Evolutionary conservation across 2,113 vertebrate species (phyloP), one percentile per base, ranked within the genome.

Genomic region (Pollachius pollachius): DNA sequence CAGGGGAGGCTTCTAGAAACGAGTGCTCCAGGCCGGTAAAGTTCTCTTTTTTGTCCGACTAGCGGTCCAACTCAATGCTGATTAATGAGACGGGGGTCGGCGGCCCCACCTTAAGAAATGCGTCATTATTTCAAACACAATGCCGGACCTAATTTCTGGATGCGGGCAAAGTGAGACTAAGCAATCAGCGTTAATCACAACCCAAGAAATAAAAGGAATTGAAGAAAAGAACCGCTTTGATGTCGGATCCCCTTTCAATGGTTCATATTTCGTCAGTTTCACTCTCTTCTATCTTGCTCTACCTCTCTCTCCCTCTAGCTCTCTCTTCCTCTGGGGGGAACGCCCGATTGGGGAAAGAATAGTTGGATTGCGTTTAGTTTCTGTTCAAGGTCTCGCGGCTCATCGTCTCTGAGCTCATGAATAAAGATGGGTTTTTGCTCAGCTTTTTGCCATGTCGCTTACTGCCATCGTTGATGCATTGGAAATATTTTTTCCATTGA

Each of bases 111-210:
- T 58, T 67, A 68, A 84, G 81, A 79, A 84, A 72, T 72, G 54
- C 17, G 61, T 77, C 73, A 85, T 90, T 84, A 86, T 85, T 70
- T 77, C 41, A 34, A n/a, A 75, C 68, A 62, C 71, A 70, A 79
- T 30, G 68, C 72, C 70, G 52, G 34, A 67, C 73, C 71, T 77
- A 71, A 71, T 81, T 72, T 84, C 75, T 72, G 67, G 87, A 86
- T 89, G 69, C 74, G 85, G 72, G 73, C 79, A 65, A 83, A 87
- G 78, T 79, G 74, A 62, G 67, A 69, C 69, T 77, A 85, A 80
- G 75, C 74, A 87, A 83, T 87, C 80, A 80, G 79, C 73, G 83
- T 79, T 89, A 86, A 91, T 91, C 85, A 82, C 81, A 74, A 48
- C 9, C 41, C 8, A 48, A 48, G 41, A 48, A 48, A 48, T n/a